phyloP scores from a whole-genome alignment of 2,888 invertebrate genomes.

The Epistrophe eligans region DNA sequence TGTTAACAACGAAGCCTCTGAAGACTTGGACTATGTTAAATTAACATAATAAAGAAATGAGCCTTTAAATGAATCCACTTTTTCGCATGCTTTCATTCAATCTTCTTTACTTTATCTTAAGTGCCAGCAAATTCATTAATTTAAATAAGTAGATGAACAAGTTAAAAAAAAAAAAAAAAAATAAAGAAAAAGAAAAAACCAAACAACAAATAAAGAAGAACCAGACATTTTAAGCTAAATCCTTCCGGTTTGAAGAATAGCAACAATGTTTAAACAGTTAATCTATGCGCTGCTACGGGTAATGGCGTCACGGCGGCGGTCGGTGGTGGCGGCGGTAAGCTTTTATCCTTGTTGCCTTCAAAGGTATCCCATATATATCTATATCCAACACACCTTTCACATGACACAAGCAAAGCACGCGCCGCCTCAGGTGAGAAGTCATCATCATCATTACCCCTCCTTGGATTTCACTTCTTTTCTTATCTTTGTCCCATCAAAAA shows the following conservation, averaged over 20 bases:
- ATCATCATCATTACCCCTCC: constrained; percentile 43
- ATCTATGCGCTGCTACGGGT: constrained; percentile 42
- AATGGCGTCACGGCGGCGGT: background rate
- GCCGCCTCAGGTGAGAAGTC: constrained; percentile 48
- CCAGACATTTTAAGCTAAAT: constrained; percentile 57
- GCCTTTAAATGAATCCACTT: constrained; percentile 40
- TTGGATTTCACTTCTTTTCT: background rate
- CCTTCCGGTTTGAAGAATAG: constrained; percentile 27
- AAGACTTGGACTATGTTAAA: background rate
- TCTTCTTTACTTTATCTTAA: constrained; percentile 65
- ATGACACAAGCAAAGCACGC: constrained; percentile 16
- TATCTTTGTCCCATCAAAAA: constrained; percentile 25
- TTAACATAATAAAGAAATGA: constrained; percentile 17
- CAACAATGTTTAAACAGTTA: constrained; percentile 47
- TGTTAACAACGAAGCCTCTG: background rate
- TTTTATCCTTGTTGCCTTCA: constrained; percentile 24
- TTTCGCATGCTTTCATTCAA: constrained; percentile 32
- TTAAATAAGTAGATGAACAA: constrained; percentile 12
- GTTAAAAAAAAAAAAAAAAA: background rate
- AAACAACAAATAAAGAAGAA: constrained; percentile 5
- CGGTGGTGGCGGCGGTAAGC: background rate
- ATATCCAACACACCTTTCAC: constrained; percentile 29
- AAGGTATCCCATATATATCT: constrained; percentile 39
- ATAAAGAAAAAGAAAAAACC: background rate
- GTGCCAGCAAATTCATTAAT: constrained; percentile 66